Conservation (phyloP, 1,140 invertebrate genomes). For the Listronotus oregonensis region DNA sequence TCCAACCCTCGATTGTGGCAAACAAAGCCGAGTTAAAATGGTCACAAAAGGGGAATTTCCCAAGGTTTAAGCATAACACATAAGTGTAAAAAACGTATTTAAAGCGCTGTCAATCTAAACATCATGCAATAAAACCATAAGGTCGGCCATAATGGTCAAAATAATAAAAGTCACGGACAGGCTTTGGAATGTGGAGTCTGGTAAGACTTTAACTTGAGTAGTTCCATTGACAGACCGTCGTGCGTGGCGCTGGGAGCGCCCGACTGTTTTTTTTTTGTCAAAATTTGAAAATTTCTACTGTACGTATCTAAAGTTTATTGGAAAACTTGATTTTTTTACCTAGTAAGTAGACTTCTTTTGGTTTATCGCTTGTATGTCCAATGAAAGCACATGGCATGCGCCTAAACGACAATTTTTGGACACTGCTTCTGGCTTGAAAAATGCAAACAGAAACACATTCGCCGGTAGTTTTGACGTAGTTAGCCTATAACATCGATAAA, state of each 20-base stretch:
- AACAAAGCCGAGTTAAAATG: constrained; percentile 27
- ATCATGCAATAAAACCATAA: constrained; percentile 34
- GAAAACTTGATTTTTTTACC: constrained; percentile 32
- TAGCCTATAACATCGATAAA: constrained; percentile 37
- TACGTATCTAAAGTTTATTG: constrained; percentile 27
- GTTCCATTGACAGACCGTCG: constrained; percentile 30
- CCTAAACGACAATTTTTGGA: constrained; percentile 34
- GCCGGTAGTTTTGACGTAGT: constrained; percentile 30
- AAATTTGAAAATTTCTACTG: constrained; percentile 27
- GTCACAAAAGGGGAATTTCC: constrained; percentile 6
- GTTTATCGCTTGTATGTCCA: constrained; percentile 25
- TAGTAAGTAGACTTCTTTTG: constrained; percentile 36
- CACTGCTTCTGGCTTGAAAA: constrained; percentile 35
- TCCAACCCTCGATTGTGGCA: constrained; percentile 20
- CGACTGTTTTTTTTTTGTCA: constrained; percentile 31
- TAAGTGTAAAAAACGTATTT: constrained; percentile 9
- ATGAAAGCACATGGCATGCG: constrained; percentile 38
- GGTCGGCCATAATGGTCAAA: constrained; percentile 15
- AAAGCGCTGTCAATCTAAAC: constrained; percentile 6
- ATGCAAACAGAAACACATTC: constrained; percentile 39
- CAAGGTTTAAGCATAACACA: not conserved
- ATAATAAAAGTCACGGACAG: constrained; percentile 35
- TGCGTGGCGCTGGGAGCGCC: constrained; percentile 26
- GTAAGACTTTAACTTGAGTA: constrained; percentile 25
- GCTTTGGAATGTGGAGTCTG: constrained; percentile 31